phyloP scores from a whole-genome alignment of 2,797 vertebrate species.

The Ctenopoma multispine region DNA sequence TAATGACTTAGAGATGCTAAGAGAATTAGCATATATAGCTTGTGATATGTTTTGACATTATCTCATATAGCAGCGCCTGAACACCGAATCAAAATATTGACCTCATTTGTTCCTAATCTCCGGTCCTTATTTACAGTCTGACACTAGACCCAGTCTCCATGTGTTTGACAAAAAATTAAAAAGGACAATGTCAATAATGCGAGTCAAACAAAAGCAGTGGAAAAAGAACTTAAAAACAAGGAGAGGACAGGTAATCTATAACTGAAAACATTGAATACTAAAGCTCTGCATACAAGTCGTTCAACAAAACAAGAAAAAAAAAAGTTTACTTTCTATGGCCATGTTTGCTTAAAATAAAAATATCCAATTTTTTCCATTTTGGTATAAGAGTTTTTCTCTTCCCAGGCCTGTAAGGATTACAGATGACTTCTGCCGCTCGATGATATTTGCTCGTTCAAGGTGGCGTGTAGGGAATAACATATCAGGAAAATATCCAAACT shows the following conservation, averaged over 20 bases:
- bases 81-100: slow-evolving; percentile 19
- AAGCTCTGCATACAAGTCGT: slow-evolving; percentile 57
- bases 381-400: slow-evolving; percentile 43
- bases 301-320: slow-evolving; percentile 45
- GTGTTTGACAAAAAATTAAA: slow-evolving; percentile 45
- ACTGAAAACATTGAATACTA: slow-evolving; percentile 46
- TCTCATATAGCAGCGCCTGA: slow-evolving; percentile 16
- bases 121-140: slow-evolving; percentile 1
- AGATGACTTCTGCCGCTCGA: slow-evolving; percentile 27
- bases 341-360: slow-evolving; percentile 61
- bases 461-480: slow-evolving; percentile 39
- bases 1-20: background rate
- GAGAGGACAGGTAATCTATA: slow-evolving; percentile 23
- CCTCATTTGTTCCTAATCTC: slow-evolving; percentile 30
- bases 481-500: slow-evolving; percentile 18
- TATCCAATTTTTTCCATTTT: slow-evolving; percentile 58
- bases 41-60: slow-evolving; percentile 28
- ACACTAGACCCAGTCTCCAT: slow-evolving; percentile 7
- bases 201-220: slow-evolving; percentile 46
- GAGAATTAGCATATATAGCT: slow-evolving; percentile 4
- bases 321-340: slow-evolving; percentile 66
- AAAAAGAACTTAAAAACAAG: slow-evolving; percentile 53
- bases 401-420: slow-evolving; percentile 17
- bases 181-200: slow-evolving; percentile 56
- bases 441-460: slow-evolving; percentile 29